phyloP scores from a whole-genome alignment of 1,140 invertebrate species.

The Ooceraea biroi region DNA sequence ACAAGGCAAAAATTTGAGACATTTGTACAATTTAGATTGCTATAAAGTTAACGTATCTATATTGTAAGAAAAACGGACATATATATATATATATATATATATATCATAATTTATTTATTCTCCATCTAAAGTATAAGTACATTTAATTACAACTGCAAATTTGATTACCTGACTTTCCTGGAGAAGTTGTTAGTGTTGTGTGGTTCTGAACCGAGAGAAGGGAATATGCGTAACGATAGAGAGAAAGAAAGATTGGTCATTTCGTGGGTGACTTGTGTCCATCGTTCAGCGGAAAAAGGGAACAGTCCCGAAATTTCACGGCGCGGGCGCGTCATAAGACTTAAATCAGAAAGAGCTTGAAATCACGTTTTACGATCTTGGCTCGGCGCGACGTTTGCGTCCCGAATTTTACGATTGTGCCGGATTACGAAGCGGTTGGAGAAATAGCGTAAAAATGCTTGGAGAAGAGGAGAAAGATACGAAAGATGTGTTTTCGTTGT shows the following conservation, averaged over 20 bases:
- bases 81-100: no score
- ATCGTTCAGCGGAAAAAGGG: constrained; percentile 18
- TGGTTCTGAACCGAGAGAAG: not conserved
- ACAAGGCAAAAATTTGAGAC: constrained; percentile 3
- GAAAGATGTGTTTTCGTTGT: constrained; percentile 11
- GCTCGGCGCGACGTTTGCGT: constrained; percentile 13
- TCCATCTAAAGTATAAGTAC: no score
- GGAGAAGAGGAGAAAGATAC: constrained; percentile 6
- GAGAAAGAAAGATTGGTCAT: not conserved
- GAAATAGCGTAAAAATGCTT: constrained; percentile 59
- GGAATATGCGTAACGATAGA: not conserved
- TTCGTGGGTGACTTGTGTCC: not conserved
- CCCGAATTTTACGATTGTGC: constrained; percentile 66
- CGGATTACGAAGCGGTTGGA: constrained; percentile 47
- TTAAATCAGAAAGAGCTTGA: constrained; percentile 37
- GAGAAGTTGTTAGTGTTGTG: not conserved
- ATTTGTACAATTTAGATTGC: not conserved
- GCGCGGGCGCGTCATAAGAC: not conserved
- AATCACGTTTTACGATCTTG: constrained; percentile 48
- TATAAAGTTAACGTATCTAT: no score
- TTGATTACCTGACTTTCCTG: not conserved
- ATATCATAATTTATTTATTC: no score
- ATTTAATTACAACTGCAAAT: not conserved
- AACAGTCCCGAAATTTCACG: not conserved
- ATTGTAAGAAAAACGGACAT: no score